These are phyloP conservation scores for Antitype chi DNA, from an alignment of 2,888 invertebrate species.

Conservation along the genomic window DNA sequence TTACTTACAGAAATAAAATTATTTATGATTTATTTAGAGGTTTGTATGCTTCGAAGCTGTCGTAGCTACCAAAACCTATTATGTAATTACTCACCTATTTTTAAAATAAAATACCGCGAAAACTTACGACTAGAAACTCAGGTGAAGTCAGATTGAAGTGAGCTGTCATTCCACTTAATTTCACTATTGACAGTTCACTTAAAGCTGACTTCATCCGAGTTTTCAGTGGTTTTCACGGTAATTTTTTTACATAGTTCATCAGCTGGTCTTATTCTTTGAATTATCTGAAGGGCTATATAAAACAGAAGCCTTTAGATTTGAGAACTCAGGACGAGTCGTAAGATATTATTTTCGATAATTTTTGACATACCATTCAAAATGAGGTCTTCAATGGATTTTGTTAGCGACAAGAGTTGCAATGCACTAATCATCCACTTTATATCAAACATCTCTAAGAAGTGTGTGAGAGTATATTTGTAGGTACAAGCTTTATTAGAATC, in stretches of 20 bases:
- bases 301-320: background rate
- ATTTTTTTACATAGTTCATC: background rate
- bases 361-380: background rate
- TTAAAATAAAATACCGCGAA: background rate
- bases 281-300: background rate
- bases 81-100: background rate
- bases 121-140: background rate
- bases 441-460: slow-evolving; percentile 2
- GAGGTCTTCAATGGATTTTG: background rate
- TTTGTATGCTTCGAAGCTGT: background rate
- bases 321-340: background rate
- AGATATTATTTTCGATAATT: background rate
- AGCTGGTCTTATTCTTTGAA: background rate
- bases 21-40: background rate
- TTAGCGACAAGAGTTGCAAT: background rate
- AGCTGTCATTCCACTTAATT: background rate
- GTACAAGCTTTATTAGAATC: background rate
- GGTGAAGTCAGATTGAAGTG: background rate
- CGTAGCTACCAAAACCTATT: background rate
- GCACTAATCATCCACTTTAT: slow-evolving; percentile 1
- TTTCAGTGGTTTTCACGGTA: background rate
- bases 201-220: background rate
- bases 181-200: background rate
- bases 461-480: background rate
- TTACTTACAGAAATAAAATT: too few species aligned